Evolutionary conservation across 2,113 vertebrate species (phyloP).

Genomic region (Chloroceryle aenea): DNA sequence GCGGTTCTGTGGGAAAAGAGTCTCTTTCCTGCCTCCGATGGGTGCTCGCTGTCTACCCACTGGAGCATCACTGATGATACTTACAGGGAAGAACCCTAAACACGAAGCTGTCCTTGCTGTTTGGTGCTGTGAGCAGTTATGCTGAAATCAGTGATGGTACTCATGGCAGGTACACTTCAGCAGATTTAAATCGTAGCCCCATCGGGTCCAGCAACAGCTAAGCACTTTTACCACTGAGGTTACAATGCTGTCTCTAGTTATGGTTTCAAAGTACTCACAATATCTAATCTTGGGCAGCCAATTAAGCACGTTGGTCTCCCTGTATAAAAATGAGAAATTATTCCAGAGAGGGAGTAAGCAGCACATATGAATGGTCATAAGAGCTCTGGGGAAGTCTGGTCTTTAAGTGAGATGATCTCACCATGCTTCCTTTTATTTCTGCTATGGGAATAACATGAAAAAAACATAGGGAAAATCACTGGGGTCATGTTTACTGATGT

Average conservation of each 20-base stretch:
- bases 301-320: not conserved
- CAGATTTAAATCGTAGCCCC: rapidly evolving
- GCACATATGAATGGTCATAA: rapidly evolving
- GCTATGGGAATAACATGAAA: not conserved
- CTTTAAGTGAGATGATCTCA: not conserved
- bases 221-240: not conserved
- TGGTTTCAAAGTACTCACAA: not conserved
- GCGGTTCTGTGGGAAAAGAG: not conserved
- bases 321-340: not conserved
- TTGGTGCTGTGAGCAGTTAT: not conserved
- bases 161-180: rapidly evolving
- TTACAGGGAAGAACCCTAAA: not conserved
- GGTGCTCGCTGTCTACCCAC: not conserved
- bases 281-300: not conserved
- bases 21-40: not conserved
- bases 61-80: not conserved
- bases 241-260: not conserved
- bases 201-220: not conserved
- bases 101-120: not conserved
- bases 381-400: not conserved
- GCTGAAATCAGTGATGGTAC: rapidly evolving
- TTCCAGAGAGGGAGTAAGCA: not conserved
- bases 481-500: not conserved
- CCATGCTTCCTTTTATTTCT: not conserved
- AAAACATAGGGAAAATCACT: not conserved